Conservation (phyloP, 2,888 invertebrate genomes). For the Synanthedon tipuliformis region DNA sequence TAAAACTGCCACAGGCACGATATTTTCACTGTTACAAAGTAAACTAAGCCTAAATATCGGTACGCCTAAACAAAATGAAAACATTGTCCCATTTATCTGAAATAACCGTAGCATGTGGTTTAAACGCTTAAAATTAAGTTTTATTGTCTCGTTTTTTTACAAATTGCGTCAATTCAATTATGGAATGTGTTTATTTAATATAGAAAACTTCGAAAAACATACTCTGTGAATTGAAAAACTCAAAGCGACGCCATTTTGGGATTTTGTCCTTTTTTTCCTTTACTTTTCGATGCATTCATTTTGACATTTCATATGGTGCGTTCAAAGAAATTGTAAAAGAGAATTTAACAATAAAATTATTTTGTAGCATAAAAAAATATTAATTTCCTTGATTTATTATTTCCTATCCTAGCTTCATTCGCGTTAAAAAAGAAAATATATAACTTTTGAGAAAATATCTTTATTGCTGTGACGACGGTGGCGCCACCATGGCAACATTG, state of each 20-base stretch:
- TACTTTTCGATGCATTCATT: neutral
- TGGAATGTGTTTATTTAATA: neutral
- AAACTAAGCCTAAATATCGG: constrained; percentile 10
- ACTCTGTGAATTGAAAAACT: constrained; percentile 59
- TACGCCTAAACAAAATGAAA: constrained; percentile 34
- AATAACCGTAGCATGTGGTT: too few species aligned
- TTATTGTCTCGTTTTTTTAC: too few species aligned
- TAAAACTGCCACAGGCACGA: constrained; percentile 12
- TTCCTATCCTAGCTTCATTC: too few species aligned
- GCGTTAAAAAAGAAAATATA: too few species aligned
- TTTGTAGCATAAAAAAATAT: too few species aligned
- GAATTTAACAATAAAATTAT: too few species aligned
- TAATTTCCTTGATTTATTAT: too few species aligned
- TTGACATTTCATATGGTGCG: neutral
- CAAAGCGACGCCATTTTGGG: constrained; percentile 57
- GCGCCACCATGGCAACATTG: too few species aligned
- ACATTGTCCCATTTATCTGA: constrained; percentile 25
- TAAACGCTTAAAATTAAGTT: too few species aligned
- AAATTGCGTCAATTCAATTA: neutral
- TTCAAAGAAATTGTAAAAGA: too few species aligned
- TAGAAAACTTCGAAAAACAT: constrained; percentile 1
- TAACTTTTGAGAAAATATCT: too few species aligned
- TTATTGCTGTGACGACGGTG: too few species aligned
- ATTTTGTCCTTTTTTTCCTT: neutral
- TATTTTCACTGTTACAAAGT: constrained; percentile 11